Evolutionary conservation across 2,797 vertebrate species (phyloP).

Genomic region (Acanthurus lineatus): DNA sequence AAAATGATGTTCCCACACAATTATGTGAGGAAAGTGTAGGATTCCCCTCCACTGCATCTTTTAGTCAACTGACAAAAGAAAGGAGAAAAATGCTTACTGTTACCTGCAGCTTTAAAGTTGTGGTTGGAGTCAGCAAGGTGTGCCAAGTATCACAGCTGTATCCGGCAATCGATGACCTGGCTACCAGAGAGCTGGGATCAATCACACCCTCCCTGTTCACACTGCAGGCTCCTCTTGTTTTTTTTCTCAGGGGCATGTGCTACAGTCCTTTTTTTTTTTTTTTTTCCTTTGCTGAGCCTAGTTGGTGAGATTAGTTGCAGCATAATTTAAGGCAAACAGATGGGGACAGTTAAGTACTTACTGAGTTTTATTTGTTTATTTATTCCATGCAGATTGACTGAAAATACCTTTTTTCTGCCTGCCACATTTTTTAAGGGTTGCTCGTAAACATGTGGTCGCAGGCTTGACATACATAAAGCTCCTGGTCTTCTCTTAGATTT

Average conservation of each 20-base stretch:
- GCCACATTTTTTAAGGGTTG: slow-evolving; percentile 42
- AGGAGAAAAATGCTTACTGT: slow-evolving; percentile 32
- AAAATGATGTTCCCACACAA: slow-evolving; percentile 67
- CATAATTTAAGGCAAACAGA: slow-evolving; percentile 69
- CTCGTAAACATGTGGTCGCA: slow-evolving; percentile 52
- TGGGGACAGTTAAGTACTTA: slow-evolving; percentile 63
- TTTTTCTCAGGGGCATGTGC: slow-evolving; percentile 40
- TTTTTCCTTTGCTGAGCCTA: slow-evolving; percentile 14
- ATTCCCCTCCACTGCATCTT: slow-evolving; percentile 18
- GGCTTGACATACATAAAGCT: slow-evolving; percentile 49
- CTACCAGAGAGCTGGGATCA: slow-evolving; percentile 66
- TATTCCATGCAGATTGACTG: slow-evolving; percentile 61
- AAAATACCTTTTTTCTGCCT: slow-evolving; percentile 50
- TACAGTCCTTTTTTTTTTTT: slow-evolving; percentile 17
- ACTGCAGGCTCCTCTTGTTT: slow-evolving; percentile 54
- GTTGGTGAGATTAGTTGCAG: slow-evolving; percentile 54
- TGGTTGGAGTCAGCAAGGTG: slow-evolving; percentile 64
- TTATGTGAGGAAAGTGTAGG: slow-evolving; percentile 51
- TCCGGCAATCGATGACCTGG: slow-evolving; percentile 70
- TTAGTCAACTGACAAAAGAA: slow-evolving; percentile 40
- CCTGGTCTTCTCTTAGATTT: slow-evolving; percentile 39
- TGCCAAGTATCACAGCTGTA: slow-evolving; percentile 69
- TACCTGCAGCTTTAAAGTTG: slow-evolving; percentile 60
- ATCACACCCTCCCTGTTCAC: slow-evolving; percentile 68
- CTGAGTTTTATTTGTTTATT: slow-evolving; percentile 57